Conservation (phyloP, 2,113 vertebrate genomes). For the Apteryx owenii region DNA sequence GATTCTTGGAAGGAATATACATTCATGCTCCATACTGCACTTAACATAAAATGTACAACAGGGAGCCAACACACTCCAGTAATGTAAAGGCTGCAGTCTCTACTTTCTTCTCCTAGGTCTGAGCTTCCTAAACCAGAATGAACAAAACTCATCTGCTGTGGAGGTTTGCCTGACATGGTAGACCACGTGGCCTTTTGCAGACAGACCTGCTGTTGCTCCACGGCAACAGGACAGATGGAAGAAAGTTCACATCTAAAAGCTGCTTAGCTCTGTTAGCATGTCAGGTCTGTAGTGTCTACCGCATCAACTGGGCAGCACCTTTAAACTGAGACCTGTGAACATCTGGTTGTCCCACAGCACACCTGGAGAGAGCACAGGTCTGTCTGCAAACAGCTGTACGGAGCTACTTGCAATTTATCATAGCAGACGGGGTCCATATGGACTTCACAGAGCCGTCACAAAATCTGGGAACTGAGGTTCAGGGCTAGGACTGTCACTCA, state of each 20-base stretch:
- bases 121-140: not conserved
- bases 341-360: not conserved
- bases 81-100: not conserved
- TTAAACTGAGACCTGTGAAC: not conserved
- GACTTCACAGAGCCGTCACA: not conserved
- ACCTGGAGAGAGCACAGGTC: not conserved
- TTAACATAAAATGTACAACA: not conserved
- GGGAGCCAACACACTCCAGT: not conserved
- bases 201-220: not conserved
- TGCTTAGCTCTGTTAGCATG: no score
- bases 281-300: not conserved
- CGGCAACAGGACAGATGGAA: not conserved
- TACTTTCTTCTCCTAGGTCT: not conserved
- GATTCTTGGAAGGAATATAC: not conserved
- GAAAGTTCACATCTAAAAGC: not conserved
- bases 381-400: not conserved
- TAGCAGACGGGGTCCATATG: not conserved
- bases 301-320: not conserved
- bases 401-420: not conserved
- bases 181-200: not conserved
- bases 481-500: not conserved
- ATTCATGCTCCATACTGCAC: not conserved
- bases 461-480: not conserved
- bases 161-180: not conserved
- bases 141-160: not conserved